Base-by-base conservation (phyloP, 2,797 vertebrate genomes). In the Remorina albescens region DNA sequence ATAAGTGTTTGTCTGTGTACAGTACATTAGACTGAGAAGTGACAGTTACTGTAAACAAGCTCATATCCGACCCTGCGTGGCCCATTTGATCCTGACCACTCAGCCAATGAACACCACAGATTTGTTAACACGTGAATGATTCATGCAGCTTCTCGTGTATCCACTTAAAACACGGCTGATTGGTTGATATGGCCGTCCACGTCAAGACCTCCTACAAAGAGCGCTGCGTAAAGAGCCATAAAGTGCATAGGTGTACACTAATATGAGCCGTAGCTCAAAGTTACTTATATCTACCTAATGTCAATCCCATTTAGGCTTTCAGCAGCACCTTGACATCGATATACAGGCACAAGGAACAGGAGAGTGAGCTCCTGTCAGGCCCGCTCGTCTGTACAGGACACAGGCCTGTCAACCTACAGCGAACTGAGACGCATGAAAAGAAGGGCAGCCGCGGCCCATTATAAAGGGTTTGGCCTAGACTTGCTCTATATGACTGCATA, bases 101-200 rank as follows among this genome's bases (percentile, higher is more conserved):
- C 91, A 88, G 91, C 87, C 91, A 91, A 92, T 90, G 91, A 91
- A 70, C 82, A 79, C 89, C 88, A 92, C 89, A 92, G 93, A 93
- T 93, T 94, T 93, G 90, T 88, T 91, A 90, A 88, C 90, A 74
- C 21, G 70, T 91, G 67, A 89, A 92, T 92, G 86, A 90, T 93
- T 91, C 25, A 94, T 84, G 77, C 82, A 61, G 82, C 81, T 21
- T 85, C 89, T 93, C 89, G 5, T 71, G 39, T 93, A 51, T 89
- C 90, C 71, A 73, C 77, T 79, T 81, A 87, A 78, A 86, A 86
- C 30, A 28, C 12, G 2, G 75, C 42, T 39, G 82, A 83, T 46
- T 68, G 80, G 81, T 58, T 42, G 80, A 79, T 39, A 72, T 71
- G 67, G 62, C 39, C 1, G 57, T 39, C 18, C 36, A 47, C 73